Evolutionary conservation across 2,888 invertebrate species (phyloP).

Genomic region (Drosophila limbata): DNA sequence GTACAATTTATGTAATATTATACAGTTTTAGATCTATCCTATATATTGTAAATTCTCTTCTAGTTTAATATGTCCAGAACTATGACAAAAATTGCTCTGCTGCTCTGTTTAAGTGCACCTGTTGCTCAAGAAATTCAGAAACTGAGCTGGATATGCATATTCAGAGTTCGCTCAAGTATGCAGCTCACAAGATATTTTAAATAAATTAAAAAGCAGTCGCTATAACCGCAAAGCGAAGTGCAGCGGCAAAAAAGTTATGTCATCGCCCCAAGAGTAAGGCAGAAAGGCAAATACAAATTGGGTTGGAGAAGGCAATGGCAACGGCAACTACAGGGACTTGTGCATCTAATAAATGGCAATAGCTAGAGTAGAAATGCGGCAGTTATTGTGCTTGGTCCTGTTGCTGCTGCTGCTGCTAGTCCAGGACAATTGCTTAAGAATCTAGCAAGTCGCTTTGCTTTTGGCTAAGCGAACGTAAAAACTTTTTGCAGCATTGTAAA

Average conservation of each 20-base stretch:
- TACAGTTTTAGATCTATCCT: background rate
- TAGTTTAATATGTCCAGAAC: background rate
- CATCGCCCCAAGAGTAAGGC: slow-evolving; percentile 33
- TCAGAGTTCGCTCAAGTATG: slow-evolving; percentile 8
- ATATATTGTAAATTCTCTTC: background rate
- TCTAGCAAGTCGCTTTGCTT: slow-evolving; percentile 71
- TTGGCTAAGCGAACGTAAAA: slow-evolving; percentile 78
- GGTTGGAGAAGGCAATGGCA: background rate
- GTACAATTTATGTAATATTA: background rate
- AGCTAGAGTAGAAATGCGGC: slow-evolving; percentile 32
- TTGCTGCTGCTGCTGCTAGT: slow-evolving; percentile 26
- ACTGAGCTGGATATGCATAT: slow-evolving; percentile 18
- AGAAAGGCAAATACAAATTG: background rate
- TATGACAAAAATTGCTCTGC: background rate
- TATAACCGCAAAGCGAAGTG: slow-evolving; percentile 57
- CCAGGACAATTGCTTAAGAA: slow-evolving; percentile 72
- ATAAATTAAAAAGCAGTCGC: slow-evolving; percentile 47
- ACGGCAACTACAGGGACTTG: slow-evolving; percentile 48
- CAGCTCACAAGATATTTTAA: slow-evolving; percentile 52
- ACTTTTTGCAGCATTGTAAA: slow-evolving; percentile 77
- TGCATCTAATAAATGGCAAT: slow-evolving; percentile 77
- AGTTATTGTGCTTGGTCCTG: slow-evolving; percentile 36
- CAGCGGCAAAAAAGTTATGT: slow-evolving; percentile 62
- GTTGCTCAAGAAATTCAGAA: slow-evolving; percentile 25
- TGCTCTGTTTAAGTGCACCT: background rate